A percentile compares a stretch with the other conserved stretches of the same genome.
phyloP scores from a whole-genome alignment of 2,113 vertebrate genomes.

The Oncorhynchus gorbuscha region DNA sequence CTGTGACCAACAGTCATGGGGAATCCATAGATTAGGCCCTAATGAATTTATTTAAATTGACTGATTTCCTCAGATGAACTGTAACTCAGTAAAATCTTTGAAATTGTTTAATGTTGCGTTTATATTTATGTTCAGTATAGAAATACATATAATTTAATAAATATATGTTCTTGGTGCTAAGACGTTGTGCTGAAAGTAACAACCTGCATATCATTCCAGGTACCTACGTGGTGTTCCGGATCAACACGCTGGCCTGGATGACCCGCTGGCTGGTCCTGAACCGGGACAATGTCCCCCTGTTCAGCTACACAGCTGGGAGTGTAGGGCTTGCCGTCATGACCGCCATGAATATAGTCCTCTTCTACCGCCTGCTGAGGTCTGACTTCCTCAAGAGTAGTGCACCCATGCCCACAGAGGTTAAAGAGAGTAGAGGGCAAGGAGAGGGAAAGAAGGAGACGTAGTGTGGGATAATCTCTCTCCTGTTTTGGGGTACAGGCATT shows the following conservation, averaged over 20 bases:
- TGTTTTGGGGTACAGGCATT: too few species aligned
- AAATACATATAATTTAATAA: too few species aligned
- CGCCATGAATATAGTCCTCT: slow-evolving; percentile 81
- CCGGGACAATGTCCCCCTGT: slow-evolving; percentile 74
- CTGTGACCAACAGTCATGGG: too few species aligned
- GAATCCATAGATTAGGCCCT: too few species aligned
- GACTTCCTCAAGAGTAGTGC: slow-evolving; percentile 78
- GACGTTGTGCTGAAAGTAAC: too few species aligned
- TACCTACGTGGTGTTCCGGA: slow-evolving; percentile 87
- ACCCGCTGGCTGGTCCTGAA: slow-evolving; percentile 86
- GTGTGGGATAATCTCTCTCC: neutral
- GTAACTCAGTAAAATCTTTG: too few species aligned
- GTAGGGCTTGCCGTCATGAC: slow-evolving; percentile 86
- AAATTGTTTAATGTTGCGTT: too few species aligned
- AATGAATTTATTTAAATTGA: too few species aligned
- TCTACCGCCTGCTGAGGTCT: slow-evolving; percentile 79
- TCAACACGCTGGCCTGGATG: slow-evolving; percentile 91
- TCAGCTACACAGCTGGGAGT: slow-evolving; percentile 80
- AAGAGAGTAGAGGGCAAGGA: slow-evolving; percentile 41
- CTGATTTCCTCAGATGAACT: too few species aligned
- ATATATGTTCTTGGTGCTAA: too few species aligned
- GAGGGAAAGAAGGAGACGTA: slow-evolving; percentile 72
- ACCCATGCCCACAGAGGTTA: neutral
- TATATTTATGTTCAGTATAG: too few species aligned
- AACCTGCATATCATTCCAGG: too few species aligned